Conservation (phyloP, 2,113 vertebrate species). For the Amblyopsis rosae region DNA sequence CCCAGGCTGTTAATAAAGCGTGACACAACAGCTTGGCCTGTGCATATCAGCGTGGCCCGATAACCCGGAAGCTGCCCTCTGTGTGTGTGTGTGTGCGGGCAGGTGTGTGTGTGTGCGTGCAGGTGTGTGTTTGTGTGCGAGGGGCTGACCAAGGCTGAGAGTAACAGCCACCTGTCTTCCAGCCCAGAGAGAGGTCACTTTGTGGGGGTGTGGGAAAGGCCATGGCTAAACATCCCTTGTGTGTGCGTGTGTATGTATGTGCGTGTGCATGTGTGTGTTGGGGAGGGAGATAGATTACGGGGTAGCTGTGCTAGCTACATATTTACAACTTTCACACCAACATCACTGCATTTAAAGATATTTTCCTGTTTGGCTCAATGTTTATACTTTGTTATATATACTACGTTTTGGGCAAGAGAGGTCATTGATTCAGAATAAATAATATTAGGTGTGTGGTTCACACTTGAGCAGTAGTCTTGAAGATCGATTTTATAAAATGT, state of each 20-base stretch:
- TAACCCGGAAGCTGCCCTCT: slow-evolving; percentile 55
- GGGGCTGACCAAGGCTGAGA: slow-evolving; percentile 10
- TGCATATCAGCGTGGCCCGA: slow-evolving; percentile 52
- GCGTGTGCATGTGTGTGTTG: too few species aligned
- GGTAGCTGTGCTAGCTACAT: slow-evolving; percentile 43
- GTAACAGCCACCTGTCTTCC: slow-evolving; percentile 65
- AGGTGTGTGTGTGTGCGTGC: background rate
- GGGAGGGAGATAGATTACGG: background rate
- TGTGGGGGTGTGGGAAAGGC: slow-evolving; percentile 65
- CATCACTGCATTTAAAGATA: too few species aligned
- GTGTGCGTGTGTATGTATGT: too few species aligned
- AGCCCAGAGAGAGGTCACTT: slow-evolving; percentile 57
- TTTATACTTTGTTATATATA: too few species aligned
- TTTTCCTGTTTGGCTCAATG: too few species aligned
- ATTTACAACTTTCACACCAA: slow-evolving; percentile 4
- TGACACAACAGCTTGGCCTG: slow-evolving; percentile 63
- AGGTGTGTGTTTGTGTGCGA: background rate
- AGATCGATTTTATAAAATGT: slow-evolving; percentile 37
- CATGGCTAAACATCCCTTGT: slow-evolving; percentile 40
- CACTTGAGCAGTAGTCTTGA: background rate
- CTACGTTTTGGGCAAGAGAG: background rate
- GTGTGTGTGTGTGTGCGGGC: slow-evolving; percentile 5
- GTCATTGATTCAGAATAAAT: too few species aligned
- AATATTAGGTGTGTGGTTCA: background rate
- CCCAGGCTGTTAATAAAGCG: slow-evolving; percentile 60